Percentiles rank a stretch among this genome's conserved stretches.
Evolutionary conservation across 2,113 vertebrate species (phyloP).

Genomic region (Nestor notabilis): DNA sequence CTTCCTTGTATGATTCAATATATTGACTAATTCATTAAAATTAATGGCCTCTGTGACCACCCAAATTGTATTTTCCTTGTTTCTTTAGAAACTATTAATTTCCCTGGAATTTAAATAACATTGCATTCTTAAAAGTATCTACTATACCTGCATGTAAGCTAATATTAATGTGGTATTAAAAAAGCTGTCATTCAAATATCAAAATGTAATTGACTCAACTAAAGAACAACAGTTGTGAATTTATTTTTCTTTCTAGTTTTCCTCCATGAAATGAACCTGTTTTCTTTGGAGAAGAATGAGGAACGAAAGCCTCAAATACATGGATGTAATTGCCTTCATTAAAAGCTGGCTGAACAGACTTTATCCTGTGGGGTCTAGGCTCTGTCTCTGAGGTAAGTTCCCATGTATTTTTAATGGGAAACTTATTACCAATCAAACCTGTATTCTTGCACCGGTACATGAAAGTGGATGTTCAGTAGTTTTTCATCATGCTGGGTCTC

Average conservation of each 20-base stretch:
- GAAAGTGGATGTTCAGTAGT: conserved; percentile 26
- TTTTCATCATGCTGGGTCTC: conserved; percentile 38
- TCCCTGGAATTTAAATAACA: background rate
- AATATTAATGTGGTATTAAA: background rate
- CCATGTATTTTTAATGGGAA: conserved; percentile 62
- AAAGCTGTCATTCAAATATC: background rate
- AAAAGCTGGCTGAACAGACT: conserved; percentile 10
- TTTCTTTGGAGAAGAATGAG: conserved; percentile 9
- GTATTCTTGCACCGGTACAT: background rate
- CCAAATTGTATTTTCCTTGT: background rate
- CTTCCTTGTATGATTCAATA: background rate
- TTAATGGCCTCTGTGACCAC: background rate
- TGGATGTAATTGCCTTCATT: conserved; percentile 28
- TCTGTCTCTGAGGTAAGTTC: background rate
- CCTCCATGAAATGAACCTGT: background rate
- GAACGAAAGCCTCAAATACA: background rate
- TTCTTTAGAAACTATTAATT: background rate
- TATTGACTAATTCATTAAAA: background rate
- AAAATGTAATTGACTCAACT: background rate
- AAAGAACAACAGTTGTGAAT: background rate
- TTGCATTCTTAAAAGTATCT: background rate
- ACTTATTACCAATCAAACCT: conserved; percentile 41
- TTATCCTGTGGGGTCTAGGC: conserved; percentile 22
- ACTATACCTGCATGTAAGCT: background rate
- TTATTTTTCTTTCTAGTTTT: conserved; percentile 10